These are phyloP conservation scores for Metaphire vulgaris DNA, from an alignment of 1,140 invertebrate species.

Conservation along the genomic window DNA sequence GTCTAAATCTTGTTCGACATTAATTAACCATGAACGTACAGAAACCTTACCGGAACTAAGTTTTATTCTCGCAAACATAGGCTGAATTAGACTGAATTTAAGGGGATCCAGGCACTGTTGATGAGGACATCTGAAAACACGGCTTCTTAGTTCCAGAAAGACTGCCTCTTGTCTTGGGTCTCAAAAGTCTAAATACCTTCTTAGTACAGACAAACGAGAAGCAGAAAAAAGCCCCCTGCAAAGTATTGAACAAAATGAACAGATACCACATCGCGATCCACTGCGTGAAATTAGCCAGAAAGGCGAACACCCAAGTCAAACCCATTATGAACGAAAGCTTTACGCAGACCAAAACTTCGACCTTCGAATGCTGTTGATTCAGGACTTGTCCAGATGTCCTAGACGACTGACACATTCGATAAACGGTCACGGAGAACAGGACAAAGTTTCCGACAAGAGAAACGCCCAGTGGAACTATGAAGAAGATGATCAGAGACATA, in stretches of 20 bases:
- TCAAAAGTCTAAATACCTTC: slow-evolving; percentile 29
- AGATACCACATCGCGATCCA: slow-evolving; percentile 32
- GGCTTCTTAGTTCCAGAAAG: too few species aligned
- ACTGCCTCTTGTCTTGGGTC: too few species aligned
- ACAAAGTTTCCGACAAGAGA: slow-evolving; percentile 41
- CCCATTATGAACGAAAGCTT: slow-evolving; percentile 51
- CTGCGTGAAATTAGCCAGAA: slow-evolving; percentile 34
- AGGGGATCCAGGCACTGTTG: too few species aligned
- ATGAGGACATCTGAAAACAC: too few species aligned
- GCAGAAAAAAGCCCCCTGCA: slow-evolving; percentile 37
- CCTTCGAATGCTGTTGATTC: not conserved
- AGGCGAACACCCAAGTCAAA: slow-evolving; percentile 45
- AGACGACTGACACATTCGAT: slow-evolving; percentile 51
- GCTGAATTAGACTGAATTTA: too few species aligned
- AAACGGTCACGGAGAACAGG: slow-evolving; percentile 41
- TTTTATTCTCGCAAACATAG: too few species aligned
- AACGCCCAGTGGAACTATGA: slow-evolving; percentile 42
- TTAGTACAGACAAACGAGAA: slow-evolving; percentile 33
- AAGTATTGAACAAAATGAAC: slow-evolving; percentile 36
- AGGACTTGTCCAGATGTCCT: slow-evolving; percentile 11
- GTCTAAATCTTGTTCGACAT: too few species aligned
- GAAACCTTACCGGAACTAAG: too few species aligned
- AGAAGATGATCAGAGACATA: slow-evolving; percentile 38
- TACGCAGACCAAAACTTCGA: slow-evolving; percentile 53
- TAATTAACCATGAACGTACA: too few species aligned